Percentiles rank a stretch among this genome's conserved stretches.
phyloP scores from a whole-genome alignment of 2,113 vertebrate genomes.

The western clawed frog (Xenopus tropicalis) region UCB_Xtro_10.0 CM004444.2:150554001-150554500 shows the following conservation, averaged over 20 bases:
- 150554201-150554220: conserved; percentile 60
- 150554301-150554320: conserved; percentile 43
- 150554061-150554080: no score
- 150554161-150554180: conserved; percentile 75
- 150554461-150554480: conserved; percentile 39
- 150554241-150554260: conserved; percentile 53
- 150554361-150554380: conserved; percentile 51
- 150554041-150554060: no score
- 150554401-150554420: conserved; percentile 43
- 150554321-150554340: conserved; percentile 60
- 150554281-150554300: conserved; percentile 60
- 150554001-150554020: no score
- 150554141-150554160: conserved; percentile 69
- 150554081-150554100: no score
- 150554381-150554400: conserved; percentile 43
- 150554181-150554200: conserved; percentile 57
- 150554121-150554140: conserved; percentile 59
- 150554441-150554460: conserved; percentile 38
- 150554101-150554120: not conserved
- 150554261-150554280: conserved; percentile 58
- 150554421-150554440: conserved; percentile 24
- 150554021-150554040: no score
- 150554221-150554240: conserved; percentile 51
- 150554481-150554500: conserved; percentile 11
- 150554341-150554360: conserved; percentile 52